A percentile compares a stretch with the other conserved stretches of the same genome.
phyloP scores from a whole-genome alignment of 2,113 vertebrate genomes.

The Ochotona curzoniae region DNA sequence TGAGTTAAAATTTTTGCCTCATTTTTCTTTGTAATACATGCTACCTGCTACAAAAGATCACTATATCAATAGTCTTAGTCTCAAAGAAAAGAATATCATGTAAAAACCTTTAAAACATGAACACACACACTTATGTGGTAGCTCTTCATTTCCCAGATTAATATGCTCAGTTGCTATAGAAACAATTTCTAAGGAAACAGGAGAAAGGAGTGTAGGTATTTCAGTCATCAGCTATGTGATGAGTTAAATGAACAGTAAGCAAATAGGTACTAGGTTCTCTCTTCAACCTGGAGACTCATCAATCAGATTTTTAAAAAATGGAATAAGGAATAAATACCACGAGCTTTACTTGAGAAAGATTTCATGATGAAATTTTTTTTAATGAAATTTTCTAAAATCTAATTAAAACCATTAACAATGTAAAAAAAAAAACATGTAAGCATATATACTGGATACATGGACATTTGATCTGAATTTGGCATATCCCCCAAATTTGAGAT shows the following conservation, averaged over 20 bases:
- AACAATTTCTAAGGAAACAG: constrained; percentile 79
- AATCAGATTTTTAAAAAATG: not conserved
- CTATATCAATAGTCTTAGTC: constrained; percentile 51
- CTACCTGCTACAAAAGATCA: not conserved
- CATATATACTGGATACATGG: not conserved
- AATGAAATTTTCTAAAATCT: not conserved
- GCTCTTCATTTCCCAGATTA: constrained; percentile 52
- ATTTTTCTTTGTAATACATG: not conserved
- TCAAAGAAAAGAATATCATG: constrained; percentile 58
- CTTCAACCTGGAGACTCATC: constrained; percentile 33
- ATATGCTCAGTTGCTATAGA: constrained; percentile 80
- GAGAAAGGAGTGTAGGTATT: constrained; percentile 62
- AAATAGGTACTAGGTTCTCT: constrained; percentile 12
- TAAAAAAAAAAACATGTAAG: not conserved
- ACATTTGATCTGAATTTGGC: not conserved
- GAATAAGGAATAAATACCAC: not conserved
- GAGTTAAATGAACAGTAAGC: constrained; percentile 66
- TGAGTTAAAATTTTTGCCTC: constrained; percentile 29
- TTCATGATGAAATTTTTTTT: not conserved
- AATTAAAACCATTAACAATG: not conserved
- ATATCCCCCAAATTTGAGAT: not conserved
- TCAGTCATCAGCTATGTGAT: constrained; percentile 52
- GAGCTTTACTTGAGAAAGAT: constrained; percentile 10
- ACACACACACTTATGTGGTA: constrained; percentile 42
- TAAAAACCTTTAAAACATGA: constrained; percentile 51